phyloP scores from a whole-genome alignment of 2,113 vertebrate genomes.

The Agapornis roseicollis region DNA sequence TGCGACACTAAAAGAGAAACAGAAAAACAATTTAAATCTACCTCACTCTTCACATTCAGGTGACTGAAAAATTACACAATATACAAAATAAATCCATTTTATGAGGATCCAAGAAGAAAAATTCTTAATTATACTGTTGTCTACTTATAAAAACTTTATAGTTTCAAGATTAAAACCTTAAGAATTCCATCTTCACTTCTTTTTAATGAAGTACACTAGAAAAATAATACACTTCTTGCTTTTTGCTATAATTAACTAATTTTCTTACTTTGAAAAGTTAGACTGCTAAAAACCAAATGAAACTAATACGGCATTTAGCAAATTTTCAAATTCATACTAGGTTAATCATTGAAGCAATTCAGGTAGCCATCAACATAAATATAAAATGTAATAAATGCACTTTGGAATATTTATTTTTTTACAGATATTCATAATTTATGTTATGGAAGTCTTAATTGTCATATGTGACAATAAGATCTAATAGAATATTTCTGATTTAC shows the following conservation, averaged over 20 bases:
- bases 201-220: not conserved
- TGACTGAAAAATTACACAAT: not conserved
- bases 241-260: not conserved
- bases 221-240: not conserved
- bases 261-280: not conserved
- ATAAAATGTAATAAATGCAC: not conserved
- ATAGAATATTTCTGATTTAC: not conserved
- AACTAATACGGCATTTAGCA: not conserved
- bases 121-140: not conserved
- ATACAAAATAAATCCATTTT: not conserved
- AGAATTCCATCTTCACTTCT: not conserved
- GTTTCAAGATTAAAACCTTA: not conserved
- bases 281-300: not conserved
- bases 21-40: not conserved
- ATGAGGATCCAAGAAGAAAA: not conserved
- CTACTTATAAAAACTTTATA: not conserved
- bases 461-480: not conserved
- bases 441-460: not conserved
- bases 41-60: not conserved
- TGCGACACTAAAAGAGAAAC: not conserved
- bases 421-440: not conserved
- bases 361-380: not conserved
- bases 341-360: not conserved
- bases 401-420: not conserved
- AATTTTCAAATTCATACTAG: not conserved